A percentile compares a stretch with the other conserved stretches of the same genome.
These are phyloP conservation scores for Gandaritis pyraliata DNA, from an alignment of 2,888 invertebrate species.

Conservation along the genomic window DNA sequence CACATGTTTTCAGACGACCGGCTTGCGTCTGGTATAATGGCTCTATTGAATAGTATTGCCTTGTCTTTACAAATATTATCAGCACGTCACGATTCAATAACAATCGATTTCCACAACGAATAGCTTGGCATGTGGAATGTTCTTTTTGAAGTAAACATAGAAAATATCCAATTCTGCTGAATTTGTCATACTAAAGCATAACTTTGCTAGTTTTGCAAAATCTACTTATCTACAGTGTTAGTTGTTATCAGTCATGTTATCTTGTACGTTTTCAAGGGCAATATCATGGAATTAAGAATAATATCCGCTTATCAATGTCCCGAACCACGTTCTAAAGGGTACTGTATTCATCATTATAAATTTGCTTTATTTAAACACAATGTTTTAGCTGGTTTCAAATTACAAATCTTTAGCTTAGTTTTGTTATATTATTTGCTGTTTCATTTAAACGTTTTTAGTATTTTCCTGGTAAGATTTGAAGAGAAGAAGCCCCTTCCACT, in stretches of 20 bases:
- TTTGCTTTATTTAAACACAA: too few species aligned
- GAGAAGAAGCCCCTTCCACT: neutral
- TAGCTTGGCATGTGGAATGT: slow-evolving; percentile 19
- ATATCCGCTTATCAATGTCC: slow-evolving; percentile 40
- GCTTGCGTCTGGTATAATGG: slow-evolving; percentile 40
- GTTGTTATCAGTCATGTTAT: slow-evolving; percentile 43
- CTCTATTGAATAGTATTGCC: slow-evolving; percentile 39
- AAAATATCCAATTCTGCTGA: slow-evolving; percentile 14
- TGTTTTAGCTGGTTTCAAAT: neutral
- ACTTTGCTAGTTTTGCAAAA: slow-evolving; percentile 22
- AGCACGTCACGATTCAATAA: slow-evolving; percentile 33
- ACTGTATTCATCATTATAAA: neutral
- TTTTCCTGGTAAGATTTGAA: slow-evolving; percentile 9
- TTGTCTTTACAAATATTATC: slow-evolving; percentile 36
- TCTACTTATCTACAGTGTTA: slow-evolving; percentile 18
- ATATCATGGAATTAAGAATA: slow-evolving; percentile 50
- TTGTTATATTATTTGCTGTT: neutral
- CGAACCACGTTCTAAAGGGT: neutral
- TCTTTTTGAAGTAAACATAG: neutral
- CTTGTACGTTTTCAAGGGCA: slow-evolving; percentile 58
- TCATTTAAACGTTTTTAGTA: neutral
- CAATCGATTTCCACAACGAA: slow-evolving; percentile 28
- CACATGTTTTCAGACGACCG: slow-evolving; percentile 40
- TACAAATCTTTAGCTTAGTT: neutral
- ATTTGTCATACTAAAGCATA: slow-evolving; percentile 38